Evolutionary conservation across 2,888 invertebrate genomes (phyloP), one percentile per base, ranked within the genome.

Genomic region (Exephanes ischioxanthus): DNA sequence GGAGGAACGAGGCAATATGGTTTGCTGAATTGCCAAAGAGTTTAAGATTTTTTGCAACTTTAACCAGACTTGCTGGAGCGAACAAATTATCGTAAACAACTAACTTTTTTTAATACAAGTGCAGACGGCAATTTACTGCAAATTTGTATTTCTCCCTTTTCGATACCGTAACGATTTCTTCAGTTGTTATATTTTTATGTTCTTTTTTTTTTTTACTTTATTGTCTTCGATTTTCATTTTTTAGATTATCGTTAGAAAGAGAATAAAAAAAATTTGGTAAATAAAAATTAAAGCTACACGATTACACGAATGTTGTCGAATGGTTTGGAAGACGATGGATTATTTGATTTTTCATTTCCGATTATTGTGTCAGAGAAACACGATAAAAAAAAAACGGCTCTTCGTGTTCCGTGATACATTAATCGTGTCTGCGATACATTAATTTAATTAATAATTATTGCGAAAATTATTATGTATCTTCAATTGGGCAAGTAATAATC

Each of bases 401-500:
- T 78, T 72, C n/a, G n/a, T 53, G 19, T 33, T 30, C 22, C 3
- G 41, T 9, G 41, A 41, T 2, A 11, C 41, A 41, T 9, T 41
- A 41, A 41, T 41, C 41, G 7, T 41, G 9, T 79, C 51, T 58
- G 41, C 48, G 61, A 55, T 55, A 55, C 19, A 55, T 55, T 22
- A 7, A 55, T 22, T 41, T 41, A 41, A 41, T 41, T 2, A n/a
- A 66, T 48, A 70, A 67, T 83, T 51, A 33, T 45, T 11, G 3
- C 30, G 9, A 33, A 51, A 33, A 58, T 19, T 22, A 11, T 55
- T 22, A 45, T 16, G 5, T 1, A 11, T 22, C 41, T 83, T 91
- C 82, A 93, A 86, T 92, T 93, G 16, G 93, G 93, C 78, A 94
- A 89, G 78, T 94, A 94, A 87, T 94, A 94, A 53, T 94, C 94